Evolutionary conservation across 2,113 vertebrate species (phyloP).

Genomic region (Tiliqua scincoides): DNA sequence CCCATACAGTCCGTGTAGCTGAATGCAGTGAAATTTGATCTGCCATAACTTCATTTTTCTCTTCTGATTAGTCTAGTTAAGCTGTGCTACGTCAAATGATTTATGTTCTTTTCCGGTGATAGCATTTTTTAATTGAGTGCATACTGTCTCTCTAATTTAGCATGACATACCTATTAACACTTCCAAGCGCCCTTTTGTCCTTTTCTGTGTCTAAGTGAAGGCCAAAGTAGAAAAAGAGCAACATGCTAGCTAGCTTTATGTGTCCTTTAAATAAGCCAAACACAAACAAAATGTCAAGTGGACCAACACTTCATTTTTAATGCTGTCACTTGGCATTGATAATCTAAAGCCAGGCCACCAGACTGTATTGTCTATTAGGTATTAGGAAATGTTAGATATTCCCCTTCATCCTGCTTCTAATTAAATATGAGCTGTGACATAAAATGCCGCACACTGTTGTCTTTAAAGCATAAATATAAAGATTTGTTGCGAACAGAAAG

Average conservation of each 20-base stretch:
- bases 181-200: background rate
- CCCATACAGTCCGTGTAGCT: constrained; percentile 9
- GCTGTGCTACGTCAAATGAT: constrained; percentile 12
- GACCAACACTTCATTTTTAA: constrained; percentile 58
- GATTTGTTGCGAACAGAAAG: constrained; percentile 36
- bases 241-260: constrained; percentile 8
- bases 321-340: constrained; percentile 38
- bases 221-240: constrained; percentile 3
- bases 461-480: constrained; percentile 42
- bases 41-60: background rate
- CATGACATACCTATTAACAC: constrained; percentile 26
- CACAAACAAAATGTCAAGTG: constrained; percentile 29
- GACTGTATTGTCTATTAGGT: constrained; percentile 11
- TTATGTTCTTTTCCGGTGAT: constrained; percentile 19
- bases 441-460: constrained; percentile 35
- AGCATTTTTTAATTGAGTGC: background rate
- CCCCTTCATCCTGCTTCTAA: constrained; percentile 33
- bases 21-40: constrained; percentile 15
- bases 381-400: constrained; percentile 37
- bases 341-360: constrained; percentile 48
- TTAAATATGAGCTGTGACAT: constrained; percentile 46
- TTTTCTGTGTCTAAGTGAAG: background rate
- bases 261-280: constrained; percentile 15
- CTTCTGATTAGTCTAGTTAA: constrained; percentile 30
- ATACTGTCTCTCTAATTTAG: constrained; percentile 33